Evolutionary conservation across 2,113 vertebrate species (phyloP).

Genomic region (Elachura formosa): DNA sequence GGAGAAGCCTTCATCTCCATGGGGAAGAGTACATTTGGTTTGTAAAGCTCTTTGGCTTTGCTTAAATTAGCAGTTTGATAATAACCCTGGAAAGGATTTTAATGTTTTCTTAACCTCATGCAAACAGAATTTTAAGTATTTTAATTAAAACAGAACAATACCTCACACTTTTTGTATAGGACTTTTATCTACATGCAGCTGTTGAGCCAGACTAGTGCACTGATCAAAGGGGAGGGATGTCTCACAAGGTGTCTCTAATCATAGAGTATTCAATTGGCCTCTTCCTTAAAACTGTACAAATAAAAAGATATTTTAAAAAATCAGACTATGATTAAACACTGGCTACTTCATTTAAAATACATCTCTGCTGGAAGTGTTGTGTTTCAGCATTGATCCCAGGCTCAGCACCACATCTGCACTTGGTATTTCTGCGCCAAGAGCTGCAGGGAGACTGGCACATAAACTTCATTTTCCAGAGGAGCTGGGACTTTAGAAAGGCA

Average conservation of each 20-base stretch:
- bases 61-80: constrained; percentile 26
- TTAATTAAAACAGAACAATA: constrained; percentile 44
- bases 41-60: constrained; percentile 39
- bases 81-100: constrained; percentile 27
- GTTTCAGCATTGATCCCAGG: background rate
- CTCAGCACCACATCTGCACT: background rate
- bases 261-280: background rate
- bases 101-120: constrained; percentile 15
- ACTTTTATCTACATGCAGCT: constrained; percentile 11
- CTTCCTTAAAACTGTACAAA: background rate
- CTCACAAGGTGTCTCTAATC: background rate
- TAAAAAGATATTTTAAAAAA: background rate
- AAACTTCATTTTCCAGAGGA: background rate
- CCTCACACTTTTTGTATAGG: background rate
- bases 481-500: background rate
- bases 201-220: background rate
- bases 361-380: background rate
- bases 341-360: background rate
- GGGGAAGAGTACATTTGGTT: background rate
- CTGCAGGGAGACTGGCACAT: background rate
- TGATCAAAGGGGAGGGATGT: constrained; percentile 13
- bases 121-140: constrained; percentile 24
- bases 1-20: background rate
- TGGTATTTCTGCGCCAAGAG: background rate
- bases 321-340: background rate